Conservation (phyloP, 2,888 invertebrate species). For the Embidobia sp. region DNA sequence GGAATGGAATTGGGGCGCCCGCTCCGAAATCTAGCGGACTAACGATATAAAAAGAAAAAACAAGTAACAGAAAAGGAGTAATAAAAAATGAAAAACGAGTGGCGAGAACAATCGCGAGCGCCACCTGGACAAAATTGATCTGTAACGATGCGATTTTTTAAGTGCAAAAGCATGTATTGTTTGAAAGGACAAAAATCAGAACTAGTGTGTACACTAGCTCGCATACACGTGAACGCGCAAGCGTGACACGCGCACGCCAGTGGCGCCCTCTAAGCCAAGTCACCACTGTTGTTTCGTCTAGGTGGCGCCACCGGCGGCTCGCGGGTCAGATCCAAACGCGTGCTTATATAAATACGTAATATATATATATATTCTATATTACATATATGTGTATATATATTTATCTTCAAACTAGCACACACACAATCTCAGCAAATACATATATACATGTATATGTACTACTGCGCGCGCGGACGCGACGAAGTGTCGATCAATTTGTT, state of each 20-base stretch:
- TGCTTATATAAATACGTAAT: conserved; percentile 65
- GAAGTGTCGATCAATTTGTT: conserved; percentile 37
- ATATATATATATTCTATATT: conserved; percentile 67
- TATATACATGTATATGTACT: conserved; percentile 71
- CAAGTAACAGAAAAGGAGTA: too few species aligned
- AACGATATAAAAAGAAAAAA: too few species aligned
- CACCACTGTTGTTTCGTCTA: too few species aligned
- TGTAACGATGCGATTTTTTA: conserved; percentile 77
- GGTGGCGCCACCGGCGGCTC: too few species aligned
- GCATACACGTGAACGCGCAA: conserved; percentile 51
- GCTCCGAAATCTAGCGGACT: background rate
- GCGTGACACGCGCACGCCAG: conserved; percentile 21
- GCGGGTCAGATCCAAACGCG: too few species aligned
- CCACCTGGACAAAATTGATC: conserved; percentile 58
- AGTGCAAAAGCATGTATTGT: conserved; percentile 73
- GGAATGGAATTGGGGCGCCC: conserved; percentile 42
- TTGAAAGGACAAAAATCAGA: conserved; percentile 47
- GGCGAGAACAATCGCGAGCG: background rate
- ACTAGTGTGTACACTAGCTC: too few species aligned
- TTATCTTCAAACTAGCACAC: conserved; percentile 70
- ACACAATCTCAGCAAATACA: conserved; percentile 63
- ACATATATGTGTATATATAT: conserved; percentile 75
- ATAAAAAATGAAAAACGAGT: background rate
- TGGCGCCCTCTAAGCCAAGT: too few species aligned
- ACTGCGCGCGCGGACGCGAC: conserved; percentile 66